Evolutionary conservation across 2,113 vertebrate genomes (phyloP).

Genomic region (Morone chrysops): DNA sequence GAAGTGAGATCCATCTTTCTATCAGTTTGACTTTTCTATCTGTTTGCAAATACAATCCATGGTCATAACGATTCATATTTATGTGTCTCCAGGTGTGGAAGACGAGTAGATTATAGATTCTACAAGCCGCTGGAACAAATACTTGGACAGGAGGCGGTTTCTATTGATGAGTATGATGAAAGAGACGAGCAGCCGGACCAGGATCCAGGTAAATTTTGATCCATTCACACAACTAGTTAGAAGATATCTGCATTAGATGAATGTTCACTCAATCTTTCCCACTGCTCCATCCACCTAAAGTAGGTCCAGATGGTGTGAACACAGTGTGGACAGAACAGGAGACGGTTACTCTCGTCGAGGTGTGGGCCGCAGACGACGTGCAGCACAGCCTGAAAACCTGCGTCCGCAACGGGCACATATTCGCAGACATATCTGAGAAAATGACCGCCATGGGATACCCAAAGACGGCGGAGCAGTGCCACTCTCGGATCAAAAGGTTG

Average conservation of each 20-base stretch:
- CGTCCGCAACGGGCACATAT: conserved; percentile 77
- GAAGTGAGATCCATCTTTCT: conserved; percentile 63
- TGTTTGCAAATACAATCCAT: neutral
- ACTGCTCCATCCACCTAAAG: rapidly evolving
- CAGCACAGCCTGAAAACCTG: conserved; percentile 76
- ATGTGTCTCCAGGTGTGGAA: conserved; percentile 60
- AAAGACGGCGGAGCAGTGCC: conserved; percentile 77
- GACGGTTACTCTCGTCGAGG: conserved; percentile 70
- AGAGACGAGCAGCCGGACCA: conserved; percentile 69
- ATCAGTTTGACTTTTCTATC: neutral
- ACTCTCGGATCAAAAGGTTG: conserved; percentile 72
- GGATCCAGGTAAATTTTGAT: conserved; percentile 59
- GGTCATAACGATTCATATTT: neutral
- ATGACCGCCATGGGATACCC: conserved; percentile 63
- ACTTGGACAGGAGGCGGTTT: conserved; percentile 66
- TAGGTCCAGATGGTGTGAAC: conserved; percentile 43
- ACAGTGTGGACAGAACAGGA: conserved; percentile 76
- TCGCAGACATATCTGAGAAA: conserved; percentile 64
- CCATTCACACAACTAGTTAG: neutral
- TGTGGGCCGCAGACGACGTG: conserved; percentile 77
- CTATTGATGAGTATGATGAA: conserved; percentile 72
- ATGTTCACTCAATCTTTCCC: neutral
- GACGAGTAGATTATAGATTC: conserved; percentile 73
- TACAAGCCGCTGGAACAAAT: conserved; percentile 77
- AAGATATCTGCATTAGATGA: neutral